phyloP scores from a whole-genome alignment of 2,888 invertebrate species.

The Rhaphigaster nebulosa region DNA sequence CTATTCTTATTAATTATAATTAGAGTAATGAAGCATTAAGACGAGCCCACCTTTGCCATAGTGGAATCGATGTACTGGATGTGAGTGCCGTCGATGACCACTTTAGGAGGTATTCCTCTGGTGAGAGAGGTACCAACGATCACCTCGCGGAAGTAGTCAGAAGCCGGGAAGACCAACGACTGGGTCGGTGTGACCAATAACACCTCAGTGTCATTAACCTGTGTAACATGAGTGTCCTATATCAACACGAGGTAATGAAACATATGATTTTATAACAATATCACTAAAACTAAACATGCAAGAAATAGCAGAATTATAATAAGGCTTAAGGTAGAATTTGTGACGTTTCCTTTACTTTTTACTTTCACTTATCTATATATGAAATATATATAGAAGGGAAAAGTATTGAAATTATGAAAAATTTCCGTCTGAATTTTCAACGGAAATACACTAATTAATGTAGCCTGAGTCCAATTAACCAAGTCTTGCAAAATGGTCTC shows the following conservation, averaged over 20 bases:
- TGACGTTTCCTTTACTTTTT: too few species aligned
- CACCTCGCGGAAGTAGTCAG: conserved; percentile 77
- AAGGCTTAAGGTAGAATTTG: too few species aligned
- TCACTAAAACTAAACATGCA: conserved; percentile 36
- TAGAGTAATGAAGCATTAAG: not conserved
- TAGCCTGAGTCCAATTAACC: too few species aligned
- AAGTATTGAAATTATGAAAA: too few species aligned
- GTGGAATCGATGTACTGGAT: conserved; percentile 75
- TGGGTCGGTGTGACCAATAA: conserved; percentile 79
- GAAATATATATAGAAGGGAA: too few species aligned
- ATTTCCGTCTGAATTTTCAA: too few species aligned
- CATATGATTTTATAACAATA: conserved; percentile 22
- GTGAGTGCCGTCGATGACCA: conserved; percentile 70
- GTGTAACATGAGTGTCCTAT: conserved; percentile 57
- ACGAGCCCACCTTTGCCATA: conserved; percentile 67
- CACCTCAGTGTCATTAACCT: conserved; percentile 69
- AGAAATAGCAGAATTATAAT: too few species aligned
- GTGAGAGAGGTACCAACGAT: conserved; percentile 68
- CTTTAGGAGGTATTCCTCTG: conserved; percentile 62
- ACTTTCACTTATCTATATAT: too few species aligned
- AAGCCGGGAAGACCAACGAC: conserved; percentile 84
- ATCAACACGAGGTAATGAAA: conserved; percentile 45
- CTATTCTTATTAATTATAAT: not conserved
- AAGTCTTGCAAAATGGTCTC: too few species aligned
- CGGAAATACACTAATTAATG: too few species aligned